phyloP scores from a whole-genome alignment of 2,888 invertebrate species.

The Conops quadrifasciatus region DNA sequence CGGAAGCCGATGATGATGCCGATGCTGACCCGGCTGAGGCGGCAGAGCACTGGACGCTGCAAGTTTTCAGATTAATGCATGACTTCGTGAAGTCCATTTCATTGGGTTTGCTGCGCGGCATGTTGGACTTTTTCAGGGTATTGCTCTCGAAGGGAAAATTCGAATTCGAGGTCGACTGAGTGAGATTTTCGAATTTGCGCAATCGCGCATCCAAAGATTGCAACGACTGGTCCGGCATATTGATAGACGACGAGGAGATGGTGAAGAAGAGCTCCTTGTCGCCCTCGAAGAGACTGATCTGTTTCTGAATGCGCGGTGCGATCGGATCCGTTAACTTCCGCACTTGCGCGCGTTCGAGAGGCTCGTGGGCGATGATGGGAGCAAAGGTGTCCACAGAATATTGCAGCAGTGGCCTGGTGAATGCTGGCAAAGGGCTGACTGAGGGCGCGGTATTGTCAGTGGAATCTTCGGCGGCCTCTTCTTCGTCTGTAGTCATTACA shows the following conservation, averaged over 20 bases:
- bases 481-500: background rate
- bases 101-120: slow-evolving; percentile 43
- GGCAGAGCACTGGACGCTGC: slow-evolving; percentile 37
- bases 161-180: slow-evolving; percentile 61
- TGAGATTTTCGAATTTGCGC: slow-evolving; percentile 58
- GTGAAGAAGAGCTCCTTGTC: slow-evolving; percentile 49
- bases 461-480: slow-evolving; percentile 28
- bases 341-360: slow-evolving; percentile 43
- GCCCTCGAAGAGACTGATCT: slow-evolving; percentile 60
- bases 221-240: slow-evolving; percentile 52
- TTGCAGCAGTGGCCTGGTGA: background rate
- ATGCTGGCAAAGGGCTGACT: slow-evolving; percentile 13
- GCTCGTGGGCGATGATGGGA: background rate
- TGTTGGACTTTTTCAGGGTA: slow-evolving; percentile 48
- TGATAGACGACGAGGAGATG: slow-evolving; percentile 52
- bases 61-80: slow-evolving; percentile 57
- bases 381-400: slow-evolving; percentile 4
- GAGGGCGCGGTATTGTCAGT: background rate
- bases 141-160: slow-evolving; percentile 62
- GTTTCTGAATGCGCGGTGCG: slow-evolving; percentile 61
- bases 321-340: slow-evolving; percentile 57
- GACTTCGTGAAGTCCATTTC: slow-evolving; percentile 52
- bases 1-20: slow-evolving; percentile 37
- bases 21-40: slow-evolving; percentile 31
- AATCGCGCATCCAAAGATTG: slow-evolving; percentile 54